Evolutionary conservation across 1,140 invertebrate species (phyloP), one percentile per base, ranked within the genome.

Genomic region (Protaetia brevitarsis): DNA sequence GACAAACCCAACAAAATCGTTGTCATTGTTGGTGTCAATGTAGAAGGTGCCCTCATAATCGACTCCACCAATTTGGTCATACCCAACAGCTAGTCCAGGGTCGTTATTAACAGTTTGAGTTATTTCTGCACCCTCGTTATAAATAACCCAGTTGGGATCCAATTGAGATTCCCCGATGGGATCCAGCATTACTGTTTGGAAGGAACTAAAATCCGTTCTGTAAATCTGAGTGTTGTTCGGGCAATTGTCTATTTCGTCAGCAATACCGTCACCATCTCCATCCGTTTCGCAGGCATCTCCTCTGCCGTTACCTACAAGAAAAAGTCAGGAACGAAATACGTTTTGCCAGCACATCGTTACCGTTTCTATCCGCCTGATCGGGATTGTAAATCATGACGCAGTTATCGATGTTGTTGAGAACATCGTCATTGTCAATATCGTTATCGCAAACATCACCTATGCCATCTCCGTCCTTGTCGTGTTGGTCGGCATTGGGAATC

Each of bases 1-100:
- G 28, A 98, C 90, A 72, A 98, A 97, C 5, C 96, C 96, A 27
- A 94, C 94, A 71, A 95, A 98, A 78, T 98, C 96, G 76, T 98
- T 95, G 76, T 98, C 96, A n/a, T 91, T 89, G 41, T 94, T 90
- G 0, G 93, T 92, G 72, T 96, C 94, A 0, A 98, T 88, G 74
- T 94, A 97, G 76, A 98, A 95, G 0, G 96, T 98, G 19, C 96
- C 96, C 76, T 97, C 96, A 76, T 97, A 98, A 77, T 98, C 96
- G 0, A 98, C 95, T 0, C 95, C 95, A 13, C 87, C 89, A 73
- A 98, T 96, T 23, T 85, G 84, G 69, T 95, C 91, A 71, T 89
- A 91, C 83, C 94, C 95, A 19, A 98, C 91, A 3, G 96, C 96
- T n/a, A 98, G 81, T 0, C 96, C 96, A 1, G 96, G 96, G 82